Evolutionary conservation across 2,888 invertebrate genomes (phyloP).

Genomic region (Limnephilus auricula): DNA sequence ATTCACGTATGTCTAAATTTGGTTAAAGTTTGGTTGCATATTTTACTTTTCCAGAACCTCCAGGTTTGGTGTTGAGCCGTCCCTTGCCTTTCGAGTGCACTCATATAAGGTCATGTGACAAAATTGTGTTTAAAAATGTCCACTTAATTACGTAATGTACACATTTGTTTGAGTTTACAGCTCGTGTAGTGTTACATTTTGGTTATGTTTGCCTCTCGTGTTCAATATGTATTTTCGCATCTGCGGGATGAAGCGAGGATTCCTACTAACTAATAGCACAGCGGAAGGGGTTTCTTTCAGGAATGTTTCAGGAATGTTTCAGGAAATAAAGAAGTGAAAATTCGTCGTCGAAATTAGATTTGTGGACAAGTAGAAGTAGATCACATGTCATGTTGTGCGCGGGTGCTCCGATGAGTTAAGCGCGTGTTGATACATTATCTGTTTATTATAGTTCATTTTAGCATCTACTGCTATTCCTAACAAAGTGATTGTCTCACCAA

Average conservation of each 20-base stretch:
- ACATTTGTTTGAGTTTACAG: constrained; percentile 62
- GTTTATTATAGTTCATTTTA: constrained; percentile 38
- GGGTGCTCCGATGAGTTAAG: constrained; percentile 4
- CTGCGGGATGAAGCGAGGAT: background rate
- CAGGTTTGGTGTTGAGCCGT: constrained; percentile 4
- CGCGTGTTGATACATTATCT: constrained; percentile 47
- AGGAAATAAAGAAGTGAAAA: constrained; percentile 32
- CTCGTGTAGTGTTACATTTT: constrained; percentile 64
- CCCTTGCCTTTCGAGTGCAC: constrained; percentile 39
- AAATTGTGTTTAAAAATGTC: constrained; percentile 66
- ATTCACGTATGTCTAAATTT: constrained; percentile 63
- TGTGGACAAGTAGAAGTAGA: constrained; percentile 26
- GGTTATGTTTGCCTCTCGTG: constrained; percentile 60
- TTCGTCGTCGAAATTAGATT: constrained; percentile 49
- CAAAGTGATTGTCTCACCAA: background rate
- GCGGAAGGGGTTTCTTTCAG: constrained; percentile 11
- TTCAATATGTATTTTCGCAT: constrained; percentile 35
- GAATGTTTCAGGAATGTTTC: constrained; percentile 22
- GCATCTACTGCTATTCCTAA: constrained; percentile 11
- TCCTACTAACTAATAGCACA: background rate
- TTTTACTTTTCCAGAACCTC: constrained; percentile 38
- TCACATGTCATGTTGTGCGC: constrained; percentile 46
- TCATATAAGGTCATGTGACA: constrained; percentile 65
- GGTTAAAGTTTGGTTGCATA: constrained; percentile 56
- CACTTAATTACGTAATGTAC: constrained; percentile 65